Conservation (phyloP, 2,888 invertebrate genomes). For the Kuschelorhynchus macadamiae region DNA sequence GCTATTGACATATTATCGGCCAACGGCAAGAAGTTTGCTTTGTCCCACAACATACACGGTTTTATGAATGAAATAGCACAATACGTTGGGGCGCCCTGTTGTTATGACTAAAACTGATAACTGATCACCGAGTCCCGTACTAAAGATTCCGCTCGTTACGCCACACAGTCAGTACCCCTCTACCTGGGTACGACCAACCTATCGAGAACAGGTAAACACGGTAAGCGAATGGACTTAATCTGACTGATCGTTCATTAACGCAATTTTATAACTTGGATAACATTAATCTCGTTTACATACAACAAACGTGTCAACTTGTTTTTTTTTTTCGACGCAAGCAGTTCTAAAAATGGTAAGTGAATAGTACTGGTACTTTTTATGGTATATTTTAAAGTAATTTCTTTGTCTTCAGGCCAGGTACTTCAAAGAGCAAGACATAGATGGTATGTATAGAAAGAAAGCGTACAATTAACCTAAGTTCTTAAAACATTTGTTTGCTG, state of each 20-base stretch:
- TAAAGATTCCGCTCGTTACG: constrained; percentile 8
- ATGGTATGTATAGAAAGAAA: constrained; percentile 83
- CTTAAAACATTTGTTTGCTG: no score
- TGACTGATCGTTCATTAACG: constrained; percentile 15
- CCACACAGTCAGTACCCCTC: constrained; percentile 12
- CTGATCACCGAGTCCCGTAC: constrained; percentile 3
- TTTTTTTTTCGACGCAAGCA: background rate
- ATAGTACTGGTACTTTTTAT: no score
- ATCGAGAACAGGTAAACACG: constrained; percentile 35
- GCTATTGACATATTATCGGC: no score
- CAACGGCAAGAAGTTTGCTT: no score
- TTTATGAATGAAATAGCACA: no score
- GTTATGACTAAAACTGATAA: no score
- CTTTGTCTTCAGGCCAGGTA: constrained; percentile 83
- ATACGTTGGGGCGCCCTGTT: no score
- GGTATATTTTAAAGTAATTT: no score
- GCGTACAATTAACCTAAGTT: no score
- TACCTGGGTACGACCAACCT: constrained; percentile 33
- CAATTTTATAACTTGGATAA: no score
- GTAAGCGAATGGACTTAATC: constrained; percentile 30
- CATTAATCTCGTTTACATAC: constrained; percentile 13
- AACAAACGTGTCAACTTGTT: constrained; percentile 37
- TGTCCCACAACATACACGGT: no score
- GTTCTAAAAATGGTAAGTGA: constrained; percentile 32
- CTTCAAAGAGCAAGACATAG: constrained; percentile 95